phyloP scores from a whole-genome alignment of 1,140 invertebrate species.

The Aphidius ervi region DNA sequence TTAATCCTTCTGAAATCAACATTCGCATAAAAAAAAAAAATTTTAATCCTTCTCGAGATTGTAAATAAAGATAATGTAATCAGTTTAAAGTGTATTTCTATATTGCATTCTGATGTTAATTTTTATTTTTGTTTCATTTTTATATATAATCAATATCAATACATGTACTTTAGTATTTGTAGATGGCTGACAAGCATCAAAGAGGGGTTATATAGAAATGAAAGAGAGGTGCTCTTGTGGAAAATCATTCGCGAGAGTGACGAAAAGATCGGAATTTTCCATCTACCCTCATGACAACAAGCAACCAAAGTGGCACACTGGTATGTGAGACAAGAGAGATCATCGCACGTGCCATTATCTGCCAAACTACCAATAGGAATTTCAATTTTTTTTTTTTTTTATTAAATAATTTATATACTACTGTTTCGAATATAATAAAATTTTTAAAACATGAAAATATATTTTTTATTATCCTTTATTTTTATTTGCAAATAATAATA shows the following conservation, averaged over 20 bases:
- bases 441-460: too few relatives aligned
- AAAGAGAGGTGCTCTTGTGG: slow-evolving; percentile 14
- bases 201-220: neutral
- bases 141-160: neutral
- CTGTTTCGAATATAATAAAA: too few relatives aligned
- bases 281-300: slow-evolving; percentile 3
- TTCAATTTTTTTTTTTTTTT: too few relatives aligned
- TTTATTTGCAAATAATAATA: too few relatives aligned
- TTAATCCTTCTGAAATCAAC: neutral
- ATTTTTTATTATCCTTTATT: too few relatives aligned
- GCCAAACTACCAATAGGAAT: neutral
- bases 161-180: slow-evolving; percentile 1
- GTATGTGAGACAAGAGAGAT: slow-evolving; percentile 12
- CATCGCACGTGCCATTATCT: slow-evolving; percentile 10
- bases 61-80: neutral
- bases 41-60: neutral
- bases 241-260: slow-evolving; percentile 13
- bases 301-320: slow-evolving; percentile 1
- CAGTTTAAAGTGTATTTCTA: neutral
- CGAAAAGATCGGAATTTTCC: slow-evolving; percentile 16
- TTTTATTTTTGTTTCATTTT: neutral
- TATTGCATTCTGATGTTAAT: neutral
- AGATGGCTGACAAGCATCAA: neutral
- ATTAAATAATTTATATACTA: too few relatives aligned
- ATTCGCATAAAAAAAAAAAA: neutral